Conservation (phyloP, 2,113 vertebrate genomes). For the Bungarus multicinctus region DNA sequence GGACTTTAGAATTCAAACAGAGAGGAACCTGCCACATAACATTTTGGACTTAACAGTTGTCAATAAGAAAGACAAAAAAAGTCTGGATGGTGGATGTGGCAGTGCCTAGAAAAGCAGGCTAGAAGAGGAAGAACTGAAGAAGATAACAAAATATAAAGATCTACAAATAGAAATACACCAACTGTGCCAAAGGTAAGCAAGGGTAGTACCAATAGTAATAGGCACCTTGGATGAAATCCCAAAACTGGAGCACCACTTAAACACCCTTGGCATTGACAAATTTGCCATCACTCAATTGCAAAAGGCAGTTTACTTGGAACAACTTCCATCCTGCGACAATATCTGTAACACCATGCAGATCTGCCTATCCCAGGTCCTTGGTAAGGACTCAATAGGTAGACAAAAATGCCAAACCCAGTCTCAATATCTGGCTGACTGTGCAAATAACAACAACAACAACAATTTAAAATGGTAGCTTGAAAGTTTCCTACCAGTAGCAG, state of each 20-base stretch:
- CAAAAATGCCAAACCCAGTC: neutral
- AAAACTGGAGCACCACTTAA: neutral
- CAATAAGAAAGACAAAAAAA: neutral
- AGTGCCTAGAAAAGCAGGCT: neutral
- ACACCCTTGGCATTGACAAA: neutral
- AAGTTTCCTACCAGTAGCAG: constrained; percentile 85
- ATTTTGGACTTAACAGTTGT: neutral
- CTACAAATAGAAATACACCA: neutral
- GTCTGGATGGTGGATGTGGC: neutral
- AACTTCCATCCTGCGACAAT: neutral
- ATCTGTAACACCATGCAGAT: neutral
- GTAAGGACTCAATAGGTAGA: neutral
- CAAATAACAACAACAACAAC: too few relatives aligned
- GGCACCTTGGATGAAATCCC: neutral
- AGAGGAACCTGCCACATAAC: neutral
- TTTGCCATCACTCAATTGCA: neutral
- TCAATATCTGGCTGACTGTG: neutral
- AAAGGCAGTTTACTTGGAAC: neutral
- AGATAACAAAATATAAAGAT: neutral
- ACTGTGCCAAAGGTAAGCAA: neutral
- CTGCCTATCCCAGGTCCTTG: neutral
- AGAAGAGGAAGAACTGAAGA: neutral
- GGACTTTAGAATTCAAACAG: neutral
- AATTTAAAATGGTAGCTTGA: neutral
- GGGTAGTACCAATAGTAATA: neutral